Conservation (phyloP, 2,113 vertebrate genomes). For the Takifugu bimaculatus region DNA sequence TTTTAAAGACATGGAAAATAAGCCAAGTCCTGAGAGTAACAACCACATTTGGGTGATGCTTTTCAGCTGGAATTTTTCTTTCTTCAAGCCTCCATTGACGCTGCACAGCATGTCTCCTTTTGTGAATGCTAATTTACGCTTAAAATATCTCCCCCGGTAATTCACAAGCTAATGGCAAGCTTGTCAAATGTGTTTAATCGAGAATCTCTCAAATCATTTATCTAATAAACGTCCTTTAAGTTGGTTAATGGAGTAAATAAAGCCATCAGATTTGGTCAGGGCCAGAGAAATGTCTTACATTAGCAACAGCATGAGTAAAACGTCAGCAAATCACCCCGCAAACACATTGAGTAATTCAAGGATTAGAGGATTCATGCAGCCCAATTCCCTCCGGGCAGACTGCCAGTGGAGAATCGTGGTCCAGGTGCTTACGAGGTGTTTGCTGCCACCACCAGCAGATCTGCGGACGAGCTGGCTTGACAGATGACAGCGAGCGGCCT, state of each 20-base stretch:
- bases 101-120: too few species aligned
- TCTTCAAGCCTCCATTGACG: neutral
- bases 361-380: constrained; percentile 48
- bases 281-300: constrained; percentile 36
- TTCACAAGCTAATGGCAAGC: constrained; percentile 5
- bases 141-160: constrained; percentile 3
- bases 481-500: constrained; percentile 25
- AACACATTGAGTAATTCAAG: constrained; percentile 54
- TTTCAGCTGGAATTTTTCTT: neutral
- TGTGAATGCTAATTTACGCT: neutral
- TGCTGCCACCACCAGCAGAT: constrained; percentile 32
- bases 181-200: constrained; percentile 32
- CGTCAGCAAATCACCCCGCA: constrained; percentile 54
- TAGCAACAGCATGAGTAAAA: constrained; percentile 43
- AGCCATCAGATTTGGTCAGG: constrained; percentile 31
- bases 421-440: constrained; percentile 39
- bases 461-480: constrained; percentile 33
- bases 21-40: constrained; percentile 16
- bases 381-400: constrained; percentile 43
- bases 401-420: constrained; percentile 40
- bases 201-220: constrained; percentile 37
- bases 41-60: constrained; percentile 6
- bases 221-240: constrained; percentile 28
- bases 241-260: constrained; percentile 53
- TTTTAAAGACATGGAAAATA: constrained; percentile 21